Conservation (phyloP, 2,888 invertebrate genomes). For the Colletes collaris region DNA sequence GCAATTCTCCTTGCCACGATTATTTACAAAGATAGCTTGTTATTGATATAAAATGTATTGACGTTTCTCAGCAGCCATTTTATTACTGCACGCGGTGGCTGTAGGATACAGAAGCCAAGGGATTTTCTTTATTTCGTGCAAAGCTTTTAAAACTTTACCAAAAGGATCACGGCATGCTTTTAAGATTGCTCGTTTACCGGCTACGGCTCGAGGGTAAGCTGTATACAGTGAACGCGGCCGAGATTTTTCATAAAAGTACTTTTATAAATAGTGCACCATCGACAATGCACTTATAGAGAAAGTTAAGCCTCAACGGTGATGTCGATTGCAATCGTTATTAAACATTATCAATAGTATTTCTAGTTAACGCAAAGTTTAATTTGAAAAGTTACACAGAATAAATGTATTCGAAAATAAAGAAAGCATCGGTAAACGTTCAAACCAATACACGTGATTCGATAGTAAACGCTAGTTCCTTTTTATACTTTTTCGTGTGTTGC, state of each 20-base stretch:
- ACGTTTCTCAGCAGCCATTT: constrained; percentile 82
- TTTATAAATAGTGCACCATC: constrained; percentile 39
- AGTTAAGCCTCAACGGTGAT: neutral
- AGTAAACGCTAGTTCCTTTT: constrained; percentile 12
- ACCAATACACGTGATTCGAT: neutral
- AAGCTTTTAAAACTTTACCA: constrained; percentile 2
- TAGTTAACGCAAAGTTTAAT: neutral
- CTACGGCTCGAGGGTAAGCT: neutral
- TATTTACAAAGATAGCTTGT: constrained; percentile 73
- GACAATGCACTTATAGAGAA: constrained; percentile 23
- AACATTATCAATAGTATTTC: neutral
- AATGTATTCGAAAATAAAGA: neutral
- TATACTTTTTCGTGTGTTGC: constrained; percentile 16
- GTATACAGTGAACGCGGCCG: neutral
- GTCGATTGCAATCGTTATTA: neutral
- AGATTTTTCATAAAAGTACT: constrained; percentile 15
- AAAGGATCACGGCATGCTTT: constrained; percentile 20
- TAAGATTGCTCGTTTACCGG: neutral
- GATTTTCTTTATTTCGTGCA: constrained; percentile 8
- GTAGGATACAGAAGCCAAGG: constrained; percentile 30
- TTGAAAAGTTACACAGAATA: neutral
- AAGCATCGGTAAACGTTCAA: neutral
- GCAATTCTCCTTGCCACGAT: constrained; percentile 49
- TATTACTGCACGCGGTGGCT: constrained; percentile 72
- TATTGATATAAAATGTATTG: constrained; percentile 79